Conservation (phyloP, 1,140 invertebrate species). For the Drosophila subpulchrella region DNA sequence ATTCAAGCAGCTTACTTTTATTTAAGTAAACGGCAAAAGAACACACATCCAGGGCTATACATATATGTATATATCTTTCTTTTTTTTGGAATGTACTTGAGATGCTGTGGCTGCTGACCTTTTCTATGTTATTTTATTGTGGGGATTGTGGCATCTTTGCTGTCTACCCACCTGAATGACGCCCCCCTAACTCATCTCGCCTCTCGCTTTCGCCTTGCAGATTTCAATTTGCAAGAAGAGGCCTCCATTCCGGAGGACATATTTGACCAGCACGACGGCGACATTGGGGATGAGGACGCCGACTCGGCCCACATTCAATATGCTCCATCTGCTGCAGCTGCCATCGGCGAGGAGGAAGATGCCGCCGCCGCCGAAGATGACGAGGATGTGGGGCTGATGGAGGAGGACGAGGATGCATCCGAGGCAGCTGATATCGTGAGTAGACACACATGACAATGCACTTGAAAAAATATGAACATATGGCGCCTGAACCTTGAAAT, state of each 20-base stretch:
- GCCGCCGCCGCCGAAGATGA: neutral
- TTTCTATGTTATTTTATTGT: constrained; percentile 44
- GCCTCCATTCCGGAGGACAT: constrained; percentile 81
- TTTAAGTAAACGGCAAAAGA: constrained; percentile 50
- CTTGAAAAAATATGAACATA: neutral
- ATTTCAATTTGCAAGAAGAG: constrained; percentile 83
- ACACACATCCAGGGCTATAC: constrained; percentile 7
- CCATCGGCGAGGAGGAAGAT: neutral
- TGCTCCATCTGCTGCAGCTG: constrained; percentile 12
- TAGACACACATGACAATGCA: constrained; percentile 29
- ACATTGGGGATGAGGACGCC: constrained; percentile 46
- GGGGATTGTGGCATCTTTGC: constrained; percentile 10
- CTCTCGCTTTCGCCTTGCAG: constrained; percentile 36
- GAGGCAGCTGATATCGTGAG: constrained; percentile 78
- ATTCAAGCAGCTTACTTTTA: constrained; percentile 76
- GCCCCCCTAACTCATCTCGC: constrained; percentile 9
- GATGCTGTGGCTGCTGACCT: constrained; percentile 35
- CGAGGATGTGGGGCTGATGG: constrained; percentile 8
- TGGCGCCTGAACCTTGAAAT: neutral
- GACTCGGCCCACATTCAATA: constrained; percentile 52
- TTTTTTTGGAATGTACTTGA: constrained; percentile 20
- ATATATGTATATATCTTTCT: neutral
- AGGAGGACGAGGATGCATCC: constrained; percentile 50
- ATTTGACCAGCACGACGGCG: constrained; percentile 76
- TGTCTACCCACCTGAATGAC: constrained; percentile 20